phyloP scores from a whole-genome alignment of 2,888 invertebrate genomes.

The Entomobrya multifasciata region DNA sequence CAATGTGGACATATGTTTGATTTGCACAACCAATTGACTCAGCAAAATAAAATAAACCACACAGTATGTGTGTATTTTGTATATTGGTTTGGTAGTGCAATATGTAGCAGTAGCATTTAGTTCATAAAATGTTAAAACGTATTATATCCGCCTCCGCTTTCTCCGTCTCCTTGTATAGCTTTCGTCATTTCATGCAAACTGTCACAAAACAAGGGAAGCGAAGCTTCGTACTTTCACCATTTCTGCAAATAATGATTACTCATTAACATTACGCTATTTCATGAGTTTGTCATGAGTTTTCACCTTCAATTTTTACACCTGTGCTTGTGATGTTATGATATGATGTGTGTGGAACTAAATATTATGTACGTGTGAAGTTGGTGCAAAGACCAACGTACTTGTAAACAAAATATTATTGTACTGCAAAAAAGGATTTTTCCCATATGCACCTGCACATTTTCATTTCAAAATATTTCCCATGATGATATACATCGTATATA shows the following conservation, averaged over 20 bases:
- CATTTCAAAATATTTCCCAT: no score
- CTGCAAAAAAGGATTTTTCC: no score
- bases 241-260: slow-evolving; percentile 1
- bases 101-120: not conserved
- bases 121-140: not conserved
- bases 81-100: no score
- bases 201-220: not conserved
- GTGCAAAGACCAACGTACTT: no score
- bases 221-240: not conserved
- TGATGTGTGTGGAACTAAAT: no score
- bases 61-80: not conserved
- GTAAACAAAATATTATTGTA: no score
- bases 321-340: no score
- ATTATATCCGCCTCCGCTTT: slow-evolving; percentile 55
- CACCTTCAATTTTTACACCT: not conserved
- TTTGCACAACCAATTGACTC: slow-evolving; percentile 45
- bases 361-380: no score
- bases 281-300: not conserved
- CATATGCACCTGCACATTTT: no score
- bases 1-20: slow-evolving; percentile 52
- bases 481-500: no score
- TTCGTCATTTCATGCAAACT: not conserved
- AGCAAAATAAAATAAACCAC: slow-evolving; percentile 18
- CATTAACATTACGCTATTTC: not conserved
- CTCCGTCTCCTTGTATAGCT: not conserved